Evolutionary conservation across 2,797 vertebrate species (phyloP).

Genomic region (Notamacropus eugenii): DNA sequence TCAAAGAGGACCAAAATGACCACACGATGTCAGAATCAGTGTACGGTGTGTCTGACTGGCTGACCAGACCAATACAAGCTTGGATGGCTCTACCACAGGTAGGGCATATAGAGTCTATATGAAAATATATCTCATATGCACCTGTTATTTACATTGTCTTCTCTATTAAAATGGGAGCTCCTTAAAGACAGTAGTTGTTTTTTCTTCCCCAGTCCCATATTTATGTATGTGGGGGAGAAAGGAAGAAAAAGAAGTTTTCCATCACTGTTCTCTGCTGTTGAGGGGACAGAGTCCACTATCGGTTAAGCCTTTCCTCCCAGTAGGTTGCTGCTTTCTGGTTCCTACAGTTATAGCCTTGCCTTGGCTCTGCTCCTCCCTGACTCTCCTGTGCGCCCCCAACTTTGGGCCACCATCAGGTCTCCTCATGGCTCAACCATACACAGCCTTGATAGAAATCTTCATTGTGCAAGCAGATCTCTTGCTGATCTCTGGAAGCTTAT

Average conservation of each 20-base stretch:
- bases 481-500: not conserved
- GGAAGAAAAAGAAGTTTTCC: not conserved
- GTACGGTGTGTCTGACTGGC: too few relatives aligned
- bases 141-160: not conserved
- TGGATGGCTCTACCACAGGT: too few relatives aligned
- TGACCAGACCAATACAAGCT: too few relatives aligned
- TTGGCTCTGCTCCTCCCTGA: not conserved
- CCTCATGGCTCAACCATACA: not conserved
- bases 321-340: not conserved
- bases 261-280: not conserved
- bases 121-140: not conserved
- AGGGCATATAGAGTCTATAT: not conserved
- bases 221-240: not conserved
- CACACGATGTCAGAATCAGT: too few relatives aligned
- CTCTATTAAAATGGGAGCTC: not conserved
- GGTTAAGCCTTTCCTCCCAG: not conserved
- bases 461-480: not conserved
- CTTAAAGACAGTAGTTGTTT: not conserved
- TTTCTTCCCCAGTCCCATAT: not conserved
- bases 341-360: not conserved
- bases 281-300: not conserved
- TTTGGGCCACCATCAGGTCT: not conserved
- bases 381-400: not conserved
- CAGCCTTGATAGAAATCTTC: not conserved
- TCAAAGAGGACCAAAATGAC: not conserved